A percentile compares a stretch with the other conserved stretches of the same genome.
Conservation (phyloP, 2,888 invertebrate genomes). For the Ecliptopera silaceata region DNA sequence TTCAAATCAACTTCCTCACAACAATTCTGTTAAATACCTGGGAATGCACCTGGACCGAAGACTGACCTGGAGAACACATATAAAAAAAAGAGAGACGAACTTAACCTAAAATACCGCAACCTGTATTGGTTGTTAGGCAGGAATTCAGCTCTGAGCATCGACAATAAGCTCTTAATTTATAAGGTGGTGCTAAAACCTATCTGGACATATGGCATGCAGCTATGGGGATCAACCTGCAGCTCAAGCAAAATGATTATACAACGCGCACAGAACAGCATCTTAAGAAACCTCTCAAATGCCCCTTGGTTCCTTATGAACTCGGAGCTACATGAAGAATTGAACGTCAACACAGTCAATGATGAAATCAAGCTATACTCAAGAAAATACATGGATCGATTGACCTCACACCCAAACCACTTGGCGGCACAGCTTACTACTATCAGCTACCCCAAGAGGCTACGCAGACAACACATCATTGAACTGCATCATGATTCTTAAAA, state of each 20-base stretch:
- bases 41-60: background rate
- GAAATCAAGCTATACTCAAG: too few relatives aligned
- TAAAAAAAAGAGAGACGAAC: background rate
- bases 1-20: background rate
- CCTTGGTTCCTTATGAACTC: background rate
- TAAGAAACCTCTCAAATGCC: background rate
- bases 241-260: background rate
- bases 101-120: background rate
- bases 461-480: too few relatives aligned
- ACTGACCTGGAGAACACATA: background rate
- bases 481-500: too few relatives aligned
- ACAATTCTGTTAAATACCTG: background rate
- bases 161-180: too few relatives aligned
- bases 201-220: too few relatives aligned
- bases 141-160: background rate
- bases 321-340: background rate
- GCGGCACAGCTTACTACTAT: too few relatives aligned
- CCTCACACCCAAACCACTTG: too few relatives aligned
- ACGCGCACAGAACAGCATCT: background rate
- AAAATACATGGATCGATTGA: too few relatives aligned
- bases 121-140: background rate
- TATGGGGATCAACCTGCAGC: background rate
- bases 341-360: too few relatives aligned
- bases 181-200: too few relatives aligned
- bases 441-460: too few relatives aligned